Conservation (phyloP, 2,888 invertebrate species). For the Geotrupes spiniger region DNA sequence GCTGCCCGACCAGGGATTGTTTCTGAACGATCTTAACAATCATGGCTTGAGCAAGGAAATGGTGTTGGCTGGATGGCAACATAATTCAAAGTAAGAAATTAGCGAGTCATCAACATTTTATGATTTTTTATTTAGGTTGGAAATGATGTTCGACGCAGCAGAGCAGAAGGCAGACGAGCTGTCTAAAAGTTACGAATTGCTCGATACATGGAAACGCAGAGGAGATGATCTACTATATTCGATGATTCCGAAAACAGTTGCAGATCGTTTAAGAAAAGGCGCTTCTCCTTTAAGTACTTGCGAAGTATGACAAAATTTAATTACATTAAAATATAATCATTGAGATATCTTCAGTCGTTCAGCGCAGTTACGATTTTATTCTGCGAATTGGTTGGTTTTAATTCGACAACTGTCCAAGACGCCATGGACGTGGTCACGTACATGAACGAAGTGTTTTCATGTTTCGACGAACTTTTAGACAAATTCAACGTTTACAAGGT, state of each 20-base stretch:
- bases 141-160: slow-evolving; percentile 78
- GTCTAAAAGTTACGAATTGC: slow-evolving; percentile 71
- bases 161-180: slow-evolving; percentile 76
- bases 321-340: background rate
- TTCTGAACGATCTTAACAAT: slow-evolving; percentile 78
- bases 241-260: slow-evolving; percentile 87
- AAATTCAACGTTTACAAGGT: slow-evolving; percentile 86
- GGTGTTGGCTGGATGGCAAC: slow-evolving; percentile 82
- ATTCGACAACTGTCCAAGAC: slow-evolving; percentile 58
- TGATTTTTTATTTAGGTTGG: slow-evolving; percentile 54
- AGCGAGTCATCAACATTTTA: background rate
- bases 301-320: slow-evolving; percentile 55
- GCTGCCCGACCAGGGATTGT: slow-evolving; percentile 73
- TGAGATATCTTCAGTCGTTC: slow-evolving; percentile 58
- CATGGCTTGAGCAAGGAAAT: slow-evolving; percentile 82
- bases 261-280: slow-evolving; percentile 74
- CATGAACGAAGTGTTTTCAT: slow-evolving; percentile 83
- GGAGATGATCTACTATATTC: slow-evolving; percentile 86
- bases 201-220: slow-evolving; percentile 84
- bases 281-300: slow-evolving; percentile 76
- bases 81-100: slow-evolving; percentile 62
- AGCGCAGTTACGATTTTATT: slow-evolving; percentile 77
- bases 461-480: slow-evolving; percentile 81
- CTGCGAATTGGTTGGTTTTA: slow-evolving; percentile 65
- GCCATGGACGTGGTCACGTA: slow-evolving; percentile 79